phyloP scores from a whole-genome alignment of 2,113 vertebrate species.

The Odontophorus gujanensis region DNA sequence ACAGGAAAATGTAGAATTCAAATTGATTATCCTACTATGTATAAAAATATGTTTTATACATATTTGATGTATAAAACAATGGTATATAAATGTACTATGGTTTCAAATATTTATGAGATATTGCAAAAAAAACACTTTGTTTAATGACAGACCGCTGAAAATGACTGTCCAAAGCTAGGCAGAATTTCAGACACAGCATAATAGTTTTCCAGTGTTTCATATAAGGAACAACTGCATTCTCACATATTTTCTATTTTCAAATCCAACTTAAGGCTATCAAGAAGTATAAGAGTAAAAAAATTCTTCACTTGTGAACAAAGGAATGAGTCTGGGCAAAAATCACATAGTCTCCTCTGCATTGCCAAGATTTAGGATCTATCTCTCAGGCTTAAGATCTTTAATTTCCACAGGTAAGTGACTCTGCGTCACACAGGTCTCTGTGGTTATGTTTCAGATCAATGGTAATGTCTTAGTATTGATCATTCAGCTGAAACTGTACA shows the following conservation, averaged over 20 bases:
- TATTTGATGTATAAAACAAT: constrained; percentile 8
- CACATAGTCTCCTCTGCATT: background rate
- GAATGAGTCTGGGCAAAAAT: background rate
- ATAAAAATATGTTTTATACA: background rate
- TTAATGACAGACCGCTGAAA: constrained; percentile 4
- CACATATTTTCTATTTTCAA: background rate
- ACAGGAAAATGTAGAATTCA: constrained; percentile 32
- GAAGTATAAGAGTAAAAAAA: background rate
- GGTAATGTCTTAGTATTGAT: background rate
- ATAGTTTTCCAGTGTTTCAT: background rate
- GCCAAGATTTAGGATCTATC: background rate
- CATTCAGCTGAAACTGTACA: background rate
- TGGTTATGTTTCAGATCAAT: background rate
- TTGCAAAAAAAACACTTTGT: constrained; percentile 20
- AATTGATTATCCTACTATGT: background rate
- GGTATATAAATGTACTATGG: background rate
- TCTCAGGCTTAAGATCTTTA: background rate
- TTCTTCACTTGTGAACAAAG: background rate
- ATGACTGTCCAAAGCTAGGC: background rate
- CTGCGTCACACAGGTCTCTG: background rate
- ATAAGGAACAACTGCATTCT: background rate
- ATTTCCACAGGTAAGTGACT: background rate
- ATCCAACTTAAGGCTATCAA: background rate
- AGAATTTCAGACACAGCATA: constrained; percentile 27
- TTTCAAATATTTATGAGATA: background rate